Evolutionary conservation across 2,888 invertebrate species (phyloP).

Genomic region (Isoperla grammatica): DNA sequence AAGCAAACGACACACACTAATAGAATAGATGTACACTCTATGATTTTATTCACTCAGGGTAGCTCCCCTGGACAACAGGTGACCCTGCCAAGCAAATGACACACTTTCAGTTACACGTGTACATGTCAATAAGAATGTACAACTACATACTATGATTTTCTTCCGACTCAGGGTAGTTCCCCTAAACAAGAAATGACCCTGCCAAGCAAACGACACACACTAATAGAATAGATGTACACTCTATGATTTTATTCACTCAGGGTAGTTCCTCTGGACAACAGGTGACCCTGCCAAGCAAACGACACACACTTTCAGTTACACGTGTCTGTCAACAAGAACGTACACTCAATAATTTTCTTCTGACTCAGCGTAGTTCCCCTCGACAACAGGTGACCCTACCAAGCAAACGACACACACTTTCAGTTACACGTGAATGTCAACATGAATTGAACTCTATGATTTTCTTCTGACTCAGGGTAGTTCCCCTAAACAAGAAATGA

Average conservation of each 20-base stretch:
- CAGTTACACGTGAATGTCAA: too few species aligned
- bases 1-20: slow-evolving; percentile 4
- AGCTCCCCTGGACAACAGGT: slow-evolving; percentile 28
- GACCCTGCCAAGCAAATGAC: slow-evolving; percentile 21
- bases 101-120: neutral
- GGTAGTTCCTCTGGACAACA: slow-evolving; percentile 28
- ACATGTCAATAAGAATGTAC: neutral
- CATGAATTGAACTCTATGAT: neutral
- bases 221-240: neutral
- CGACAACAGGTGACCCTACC: slow-evolving; percentile 26
- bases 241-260: too few species aligned
- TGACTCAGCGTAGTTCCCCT: slow-evolving; percentile 28
- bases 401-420: neutral
- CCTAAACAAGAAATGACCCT: slow-evolving; percentile 26
- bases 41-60: too few species aligned
- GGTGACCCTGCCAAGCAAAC: slow-evolving; percentile 23
- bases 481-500: slow-evolving; percentile 27
- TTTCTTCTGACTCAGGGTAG: slow-evolving; percentile 25
- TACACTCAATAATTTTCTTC: too few species aligned
- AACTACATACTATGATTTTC: neutral
- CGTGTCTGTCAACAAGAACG: neutral
- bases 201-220: slow-evolving; percentile 6
- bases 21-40: neutral
- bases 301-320: neutral
- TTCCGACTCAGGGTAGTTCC: slow-evolving; percentile 28